Percentiles rank a stretch among this genome's conserved stretches.
Conservation (phyloP, 2,888 invertebrate species). For the Ennomos fuscantarius region DNA sequence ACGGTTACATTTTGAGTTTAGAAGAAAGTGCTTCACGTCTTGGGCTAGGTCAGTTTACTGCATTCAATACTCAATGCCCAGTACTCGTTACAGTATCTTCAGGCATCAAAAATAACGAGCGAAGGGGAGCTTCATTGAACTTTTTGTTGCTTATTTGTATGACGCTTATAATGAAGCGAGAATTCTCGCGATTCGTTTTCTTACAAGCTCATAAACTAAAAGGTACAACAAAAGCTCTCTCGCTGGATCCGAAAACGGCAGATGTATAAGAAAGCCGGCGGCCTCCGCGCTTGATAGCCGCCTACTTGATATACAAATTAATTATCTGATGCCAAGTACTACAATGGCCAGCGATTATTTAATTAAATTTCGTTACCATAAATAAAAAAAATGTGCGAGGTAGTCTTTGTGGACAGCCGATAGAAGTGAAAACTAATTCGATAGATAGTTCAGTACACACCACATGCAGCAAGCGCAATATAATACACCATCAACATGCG, state of each 20-base stretch:
- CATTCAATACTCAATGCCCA: slow-evolving; percentile 28
- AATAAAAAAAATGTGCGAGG: too few species aligned
- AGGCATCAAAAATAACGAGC: slow-evolving; percentile 4
- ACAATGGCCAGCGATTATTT: slow-evolving; percentile 39
- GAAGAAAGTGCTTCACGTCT: slow-evolving; percentile 77
- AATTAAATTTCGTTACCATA: slow-evolving; percentile 37
- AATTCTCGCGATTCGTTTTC: slow-evolving; percentile 19
- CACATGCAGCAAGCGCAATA: too few species aligned
- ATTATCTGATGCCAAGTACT: slow-evolving; percentile 45
- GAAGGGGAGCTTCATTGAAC: slow-evolving; percentile 5
- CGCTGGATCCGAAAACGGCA: slow-evolving; percentile 46
- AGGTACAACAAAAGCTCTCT: slow-evolving; percentile 45
- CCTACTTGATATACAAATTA: slow-evolving; percentile 60
- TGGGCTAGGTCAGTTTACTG: slow-evolving; percentile 77
- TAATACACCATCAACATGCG: too few species aligned
- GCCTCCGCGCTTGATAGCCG: slow-evolving; percentile 52
- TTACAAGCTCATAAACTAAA: slow-evolving; percentile 36
- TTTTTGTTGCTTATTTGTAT: slow-evolving; percentile 23
- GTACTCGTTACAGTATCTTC: slow-evolving; percentile 14
- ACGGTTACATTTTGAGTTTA: slow-evolving; percentile 83
- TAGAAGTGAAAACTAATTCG: too few species aligned
- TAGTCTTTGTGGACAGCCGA: too few species aligned
- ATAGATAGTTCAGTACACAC: too few species aligned
- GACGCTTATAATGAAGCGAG: slow-evolving; percentile 16
- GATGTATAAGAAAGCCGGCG: slow-evolving; percentile 62